Conservation (phyloP, 2,888 invertebrate genomes). For the Sepioteuthis lessoniana region DNA sequence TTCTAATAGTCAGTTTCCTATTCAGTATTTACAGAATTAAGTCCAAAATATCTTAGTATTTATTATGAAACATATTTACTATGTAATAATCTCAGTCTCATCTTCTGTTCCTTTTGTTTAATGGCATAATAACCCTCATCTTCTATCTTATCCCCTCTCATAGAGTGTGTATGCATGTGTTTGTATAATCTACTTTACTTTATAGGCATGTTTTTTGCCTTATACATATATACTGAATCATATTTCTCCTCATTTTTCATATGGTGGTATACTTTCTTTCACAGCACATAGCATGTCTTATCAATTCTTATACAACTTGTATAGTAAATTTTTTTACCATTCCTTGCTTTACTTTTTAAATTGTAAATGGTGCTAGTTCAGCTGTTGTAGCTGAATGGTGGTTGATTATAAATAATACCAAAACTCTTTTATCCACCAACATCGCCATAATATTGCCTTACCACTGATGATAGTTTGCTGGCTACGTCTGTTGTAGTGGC, state of each 20-base stretch:
- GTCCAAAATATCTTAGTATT: too few species aligned
- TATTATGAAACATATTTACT: neutral
- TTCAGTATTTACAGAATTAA: too few species aligned
- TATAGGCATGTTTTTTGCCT: neutral
- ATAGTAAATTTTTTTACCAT: neutral
- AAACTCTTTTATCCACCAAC: neutral
- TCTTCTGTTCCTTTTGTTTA: too few species aligned
- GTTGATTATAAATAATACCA: neutral
- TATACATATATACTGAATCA: too few species aligned
- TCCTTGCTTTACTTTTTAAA: neutral
- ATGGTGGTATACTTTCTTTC: neutral
- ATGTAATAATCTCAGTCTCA: neutral
- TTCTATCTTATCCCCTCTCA: too few species aligned
- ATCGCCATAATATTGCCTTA: conserved; percentile 1
- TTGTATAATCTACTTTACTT: neutral
- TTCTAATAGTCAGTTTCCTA: neutral
- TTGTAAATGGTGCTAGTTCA: neutral
- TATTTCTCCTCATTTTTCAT: too few species aligned
- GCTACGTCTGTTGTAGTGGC: neutral
- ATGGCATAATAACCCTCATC: too few species aligned
- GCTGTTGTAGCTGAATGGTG: neutral
- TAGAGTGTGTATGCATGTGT: too few species aligned
- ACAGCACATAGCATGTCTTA: neutral
- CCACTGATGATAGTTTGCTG: neutral
- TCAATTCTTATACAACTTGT: neutral